phyloP scores from a whole-genome alignment of 2,888 invertebrate species.

The Neria commutata region DNA sequence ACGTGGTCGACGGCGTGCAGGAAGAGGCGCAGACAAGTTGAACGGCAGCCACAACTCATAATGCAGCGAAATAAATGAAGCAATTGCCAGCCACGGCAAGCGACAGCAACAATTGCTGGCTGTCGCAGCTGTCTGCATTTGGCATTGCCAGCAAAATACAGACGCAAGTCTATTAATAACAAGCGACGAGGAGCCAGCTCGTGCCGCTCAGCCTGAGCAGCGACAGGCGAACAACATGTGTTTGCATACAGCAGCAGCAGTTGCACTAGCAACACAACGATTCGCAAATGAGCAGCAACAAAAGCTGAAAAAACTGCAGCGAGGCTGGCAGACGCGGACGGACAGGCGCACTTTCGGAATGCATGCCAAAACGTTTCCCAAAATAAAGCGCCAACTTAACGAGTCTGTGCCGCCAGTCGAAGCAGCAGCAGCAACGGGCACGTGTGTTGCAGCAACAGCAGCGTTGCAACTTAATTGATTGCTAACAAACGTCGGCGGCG shows the following conservation, averaged over 20 bases:
- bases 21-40: background rate
- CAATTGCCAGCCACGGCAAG: slow-evolving; percentile 51
- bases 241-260: slow-evolving; percentile 21
- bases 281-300: slow-evolving; percentile 4
- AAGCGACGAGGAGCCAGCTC: slow-evolving; percentile 1
- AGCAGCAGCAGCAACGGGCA: slow-evolving; percentile 26
- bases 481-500: slow-evolving; percentile 19
- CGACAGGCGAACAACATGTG: slow-evolving; percentile 19
- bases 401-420: slow-evolving; percentile 46
- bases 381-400: slow-evolving; percentile 51
- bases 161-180: slow-evolving; percentile 20
- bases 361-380: slow-evolving; percentile 46
- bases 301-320: too few relatives aligned
- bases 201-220: background rate
- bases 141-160: slow-evolving; percentile 43
- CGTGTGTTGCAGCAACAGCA: slow-evolving; percentile 22
- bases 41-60: background rate
- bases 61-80: slow-evolving; percentile 48
- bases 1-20: background rate
- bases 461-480: slow-evolving; percentile 40
- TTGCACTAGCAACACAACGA: slow-evolving; percentile 36
- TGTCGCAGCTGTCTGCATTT: slow-evolving; percentile 48
- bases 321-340: background rate
- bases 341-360: slow-evolving; percentile 44
- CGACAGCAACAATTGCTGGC: slow-evolving; percentile 51